Evolutionary conservation across 1,140 invertebrate species (phyloP).

Genomic region (Drosophila azteca): DNA sequence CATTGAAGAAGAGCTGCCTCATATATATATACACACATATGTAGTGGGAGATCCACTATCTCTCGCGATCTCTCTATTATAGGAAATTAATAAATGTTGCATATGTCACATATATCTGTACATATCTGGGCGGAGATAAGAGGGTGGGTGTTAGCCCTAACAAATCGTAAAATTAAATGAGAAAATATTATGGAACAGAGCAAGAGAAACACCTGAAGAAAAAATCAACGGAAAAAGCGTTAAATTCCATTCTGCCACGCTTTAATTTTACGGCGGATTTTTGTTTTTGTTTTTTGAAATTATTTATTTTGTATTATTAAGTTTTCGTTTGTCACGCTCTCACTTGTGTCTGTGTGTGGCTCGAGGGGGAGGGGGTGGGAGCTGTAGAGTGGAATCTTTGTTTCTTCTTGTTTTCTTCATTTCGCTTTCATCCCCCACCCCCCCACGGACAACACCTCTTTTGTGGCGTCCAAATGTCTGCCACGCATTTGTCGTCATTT

Average conservation of each 20-base stretch:
- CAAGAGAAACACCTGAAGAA: neutral
- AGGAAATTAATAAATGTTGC: conserved; percentile 17
- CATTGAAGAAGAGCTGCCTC: conserved; percentile 31
- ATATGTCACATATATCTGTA: conserved; percentile 54
- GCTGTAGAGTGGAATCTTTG: conserved; percentile 14
- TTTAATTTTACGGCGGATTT: conserved; percentile 53
- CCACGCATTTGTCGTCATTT: conserved; percentile 54
- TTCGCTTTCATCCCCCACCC: conserved; percentile 53
- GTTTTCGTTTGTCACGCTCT: conserved; percentile 65
- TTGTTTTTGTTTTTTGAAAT: conserved; percentile 24
- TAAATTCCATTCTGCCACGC: conserved; percentile 44
- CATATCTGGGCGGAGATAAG: neutral
- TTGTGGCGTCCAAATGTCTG: conserved; percentile 46
- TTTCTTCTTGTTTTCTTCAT: conserved; percentile 25
- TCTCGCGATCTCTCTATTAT: conserved; percentile 10
- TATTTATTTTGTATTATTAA: conserved; percentile 35
- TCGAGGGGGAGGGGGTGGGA: conserved; percentile 1
- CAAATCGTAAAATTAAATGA: conserved; percentile 16
- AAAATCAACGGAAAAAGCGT: conserved; percentile 23
- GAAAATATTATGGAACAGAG: neutral
- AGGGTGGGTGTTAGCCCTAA: neutral
- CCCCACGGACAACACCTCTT: too few species aligned
- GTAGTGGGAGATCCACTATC: neutral
- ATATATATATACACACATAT: too few species aligned
- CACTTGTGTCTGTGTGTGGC: conserved; percentile 24